Evolutionary conservation across 2,797 vertebrate species (phyloP), one percentile per base, ranked within the genome.

Genomic region (Masticophis lateralis): DNA sequence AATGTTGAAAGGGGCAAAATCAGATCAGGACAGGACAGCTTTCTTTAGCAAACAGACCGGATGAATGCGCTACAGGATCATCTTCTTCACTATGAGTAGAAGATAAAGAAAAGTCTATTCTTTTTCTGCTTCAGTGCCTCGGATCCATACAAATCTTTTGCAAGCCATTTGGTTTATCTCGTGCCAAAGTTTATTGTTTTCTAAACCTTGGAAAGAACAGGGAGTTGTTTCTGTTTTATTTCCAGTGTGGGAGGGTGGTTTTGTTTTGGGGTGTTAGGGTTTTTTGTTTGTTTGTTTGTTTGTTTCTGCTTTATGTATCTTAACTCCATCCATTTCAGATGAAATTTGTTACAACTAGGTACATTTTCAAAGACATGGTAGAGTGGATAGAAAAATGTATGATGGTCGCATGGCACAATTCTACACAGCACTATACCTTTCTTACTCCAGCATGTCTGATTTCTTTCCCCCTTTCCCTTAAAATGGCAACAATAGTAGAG

Each of bases 271-370:
- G 51, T n/a, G 3, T 27, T n/a, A n/a, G n/a, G n/a, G n/a, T 59
- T 20, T 59, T 20, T n/a, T 55, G 11, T 18, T 27, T 12, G 37
- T 37, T 60, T n/a, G 3, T 27, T 59, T 20, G 51, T 20, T n/a
- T 55, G 11, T 18, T 27, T 12, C 27, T 60, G 8, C 16, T 93
- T 79, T 66, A 20, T 13, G 60, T 93, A 56, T 91, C 2, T 60
- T 20, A 93, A 88, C 92, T 96, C 95, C 96, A 94, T 95, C 96
- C 97, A 0, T 83, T 86, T 95, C 87, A 95, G 94, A 89, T 43
- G 3, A 92, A 94, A 92, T 43, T 27, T 94, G 28, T 91, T 95
- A 83, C 87, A 0, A 83, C 90, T 18, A 94, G 20, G 11, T 0
- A 60, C 0, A 27, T 94, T 95, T 95, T 92, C 0, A 93, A 86